Evolutionary conservation across 2,113 vertebrate genomes (phyloP).

Genomic region (Recurvirostra avosetta): DNA sequence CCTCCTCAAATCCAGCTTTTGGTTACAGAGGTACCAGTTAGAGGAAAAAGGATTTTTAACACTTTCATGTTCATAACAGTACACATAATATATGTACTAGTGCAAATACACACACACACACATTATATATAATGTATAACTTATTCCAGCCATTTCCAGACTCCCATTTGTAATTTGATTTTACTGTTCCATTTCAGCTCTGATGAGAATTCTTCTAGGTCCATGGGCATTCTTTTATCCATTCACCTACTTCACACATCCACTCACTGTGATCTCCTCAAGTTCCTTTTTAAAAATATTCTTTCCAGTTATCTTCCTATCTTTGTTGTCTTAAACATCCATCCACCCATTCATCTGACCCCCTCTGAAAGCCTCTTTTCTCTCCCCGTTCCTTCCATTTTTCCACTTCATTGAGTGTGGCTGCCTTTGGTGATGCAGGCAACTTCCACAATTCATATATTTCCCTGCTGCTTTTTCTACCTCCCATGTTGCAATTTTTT

Average conservation of each 20-base stretch:
- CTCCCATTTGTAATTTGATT: background rate
- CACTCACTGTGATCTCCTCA: background rate
- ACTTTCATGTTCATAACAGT: background rate
- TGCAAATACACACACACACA: background rate
- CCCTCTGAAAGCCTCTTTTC: background rate
- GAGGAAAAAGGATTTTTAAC: background rate
- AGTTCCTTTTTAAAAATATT: background rate
- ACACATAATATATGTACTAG: background rate
- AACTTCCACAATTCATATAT: background rate
- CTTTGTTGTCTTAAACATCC: background rate
- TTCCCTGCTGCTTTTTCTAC: background rate
- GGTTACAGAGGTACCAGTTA: background rate
- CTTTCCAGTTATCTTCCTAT: background rate
- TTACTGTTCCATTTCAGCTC: background rate
- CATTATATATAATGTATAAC: background rate
- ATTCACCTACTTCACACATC: background rate
- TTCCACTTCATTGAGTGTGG: background rate
- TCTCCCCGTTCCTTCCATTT: background rate
- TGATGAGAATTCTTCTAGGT: background rate
- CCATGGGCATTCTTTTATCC: background rate
- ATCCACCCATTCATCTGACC: background rate
- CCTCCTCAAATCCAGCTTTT: background rate
- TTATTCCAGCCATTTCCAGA: background rate
- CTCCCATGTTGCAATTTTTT: background rate
- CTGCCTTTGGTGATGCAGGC: background rate